These are phyloP conservation scores for Thamnophis sirtalis DNA, from an alignment of 2,113 vertebrate species.

Conservation along the genomic window DNA sequence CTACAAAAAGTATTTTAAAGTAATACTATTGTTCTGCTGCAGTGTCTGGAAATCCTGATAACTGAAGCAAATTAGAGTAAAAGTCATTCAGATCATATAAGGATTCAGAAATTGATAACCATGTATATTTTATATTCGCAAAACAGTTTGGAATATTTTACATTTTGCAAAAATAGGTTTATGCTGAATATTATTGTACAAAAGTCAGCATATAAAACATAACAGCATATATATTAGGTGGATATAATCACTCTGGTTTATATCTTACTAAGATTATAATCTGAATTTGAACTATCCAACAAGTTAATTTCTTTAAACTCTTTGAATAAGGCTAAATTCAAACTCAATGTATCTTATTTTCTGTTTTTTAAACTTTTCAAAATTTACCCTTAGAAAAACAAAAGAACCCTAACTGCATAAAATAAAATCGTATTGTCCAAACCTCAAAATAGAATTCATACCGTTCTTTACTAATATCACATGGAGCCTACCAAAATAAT, in stretches of 20 bases:
- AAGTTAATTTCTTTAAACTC: neutral
- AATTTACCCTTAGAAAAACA: neutral
- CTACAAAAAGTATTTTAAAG: neutral
- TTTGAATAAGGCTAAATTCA: neutral
- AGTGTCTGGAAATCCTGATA: neutral
- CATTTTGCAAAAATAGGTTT: neutral
- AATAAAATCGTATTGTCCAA: neutral
- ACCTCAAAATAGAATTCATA: neutral
- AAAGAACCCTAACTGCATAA: neutral
- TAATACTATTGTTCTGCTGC: neutral
- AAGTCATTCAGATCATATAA: neutral
- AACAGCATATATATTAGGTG: neutral
- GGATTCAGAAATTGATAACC: neutral
- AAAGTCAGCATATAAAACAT: neutral
- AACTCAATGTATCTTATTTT: neutral
- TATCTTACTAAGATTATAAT: neutral
- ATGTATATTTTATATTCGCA: neutral
- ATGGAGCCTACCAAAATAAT: neutral
- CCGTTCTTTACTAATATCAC: neutral
- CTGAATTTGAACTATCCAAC: neutral
- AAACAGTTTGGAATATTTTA: neutral
- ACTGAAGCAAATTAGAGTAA: neutral
- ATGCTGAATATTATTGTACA: neutral
- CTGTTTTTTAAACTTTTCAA: neutral
- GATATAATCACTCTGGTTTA: neutral